Conservation (phyloP, 2,888 invertebrate species). For the Eupithecia centaureata region DNA sequence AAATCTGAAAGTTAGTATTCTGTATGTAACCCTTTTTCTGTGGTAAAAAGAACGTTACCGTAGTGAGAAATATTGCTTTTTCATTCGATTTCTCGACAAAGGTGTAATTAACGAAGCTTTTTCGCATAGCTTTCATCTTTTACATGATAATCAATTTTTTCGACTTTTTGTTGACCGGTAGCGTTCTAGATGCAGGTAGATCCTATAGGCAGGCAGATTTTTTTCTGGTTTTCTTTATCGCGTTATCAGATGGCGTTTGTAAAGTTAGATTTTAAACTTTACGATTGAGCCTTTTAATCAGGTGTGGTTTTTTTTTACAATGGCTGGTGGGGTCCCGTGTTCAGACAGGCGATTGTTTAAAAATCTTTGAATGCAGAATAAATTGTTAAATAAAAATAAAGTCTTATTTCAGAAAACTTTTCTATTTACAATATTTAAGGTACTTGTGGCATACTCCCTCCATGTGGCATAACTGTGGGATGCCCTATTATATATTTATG, state of each 20-base stretch:
- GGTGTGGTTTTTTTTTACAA: too few species aligned
- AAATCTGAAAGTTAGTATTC: not conserved
- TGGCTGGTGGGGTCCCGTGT: too few species aligned
- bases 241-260: not conserved
- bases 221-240: not conserved
- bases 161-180: not conserved
- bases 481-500: not conserved
- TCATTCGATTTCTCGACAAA: slow-evolving; percentile 28
- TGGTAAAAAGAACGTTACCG: slow-evolving; percentile 10
- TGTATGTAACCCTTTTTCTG: slow-evolving; percentile 9
- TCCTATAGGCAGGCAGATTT: too few species aligned
- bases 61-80: slow-evolving; percentile 32
- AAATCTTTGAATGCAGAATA: too few species aligned
- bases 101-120: slow-evolving; percentile 18
- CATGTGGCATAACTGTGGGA: too few species aligned
- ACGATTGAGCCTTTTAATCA: too few species aligned
- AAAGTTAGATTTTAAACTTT: too few species aligned
- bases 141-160: slow-evolving; percentile 4
- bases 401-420: too few species aligned
- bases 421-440: too few species aligned
- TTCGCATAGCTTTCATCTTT: slow-evolving; percentile 8
- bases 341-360: too few species aligned
- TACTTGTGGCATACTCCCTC: too few species aligned
- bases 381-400: too few species aligned
- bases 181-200: not conserved